Evolutionary conservation across 2,113 vertebrate genomes (phyloP), one percentile per base, ranked within the genome.

Genomic region (Oncorhynchus mykiss): DNA sequence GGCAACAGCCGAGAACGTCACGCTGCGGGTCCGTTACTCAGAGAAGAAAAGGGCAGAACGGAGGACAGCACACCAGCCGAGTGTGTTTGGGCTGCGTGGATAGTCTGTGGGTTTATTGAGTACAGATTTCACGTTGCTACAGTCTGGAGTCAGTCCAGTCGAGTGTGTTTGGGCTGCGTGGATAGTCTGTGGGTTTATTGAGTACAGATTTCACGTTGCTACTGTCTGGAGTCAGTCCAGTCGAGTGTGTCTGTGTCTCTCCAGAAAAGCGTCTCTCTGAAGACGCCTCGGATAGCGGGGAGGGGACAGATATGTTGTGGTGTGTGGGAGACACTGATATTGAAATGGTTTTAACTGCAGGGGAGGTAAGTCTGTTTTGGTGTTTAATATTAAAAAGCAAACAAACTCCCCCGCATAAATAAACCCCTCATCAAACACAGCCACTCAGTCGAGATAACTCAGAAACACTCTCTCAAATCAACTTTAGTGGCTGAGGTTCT

Each of bases 371-470:
- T 54, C 9, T 75, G 65, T 54, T 25, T 27, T 45, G 22, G 45
- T 45, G 25, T 77, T 78, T 39, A 25, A 68, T 18, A 59, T 82
- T 78, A 45, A 49, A 66, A 72, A 39, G 3, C 57, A 78, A 64
- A 60, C 66, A 68, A 39, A n/a, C 16, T 12, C 27, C 34, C 67
- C 16, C 20, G 13, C 34, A 45, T 45, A 49, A n/a, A 70, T 24
- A 22, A 27, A 70, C 45, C 22, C 34, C 6, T 49, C 45, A 49
- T 70, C n/a, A 25, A 70, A 49, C 45, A 24, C 1, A 49, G 39
- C n/a, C 68, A 48, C 18, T 67, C 16, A 20, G 27, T 27, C 3
- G 27, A 8, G 27, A 34, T 8, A 60, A 60, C 59, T 22, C n/a
- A 62, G 18, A 62, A 24, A 45, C 39, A 45, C 39, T 45, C 39